Evolutionary conservation across 2,888 invertebrate genomes (phyloP), one percentile per base, ranked within the genome.

Genomic region (Xestobium rufovillosum): DNA sequence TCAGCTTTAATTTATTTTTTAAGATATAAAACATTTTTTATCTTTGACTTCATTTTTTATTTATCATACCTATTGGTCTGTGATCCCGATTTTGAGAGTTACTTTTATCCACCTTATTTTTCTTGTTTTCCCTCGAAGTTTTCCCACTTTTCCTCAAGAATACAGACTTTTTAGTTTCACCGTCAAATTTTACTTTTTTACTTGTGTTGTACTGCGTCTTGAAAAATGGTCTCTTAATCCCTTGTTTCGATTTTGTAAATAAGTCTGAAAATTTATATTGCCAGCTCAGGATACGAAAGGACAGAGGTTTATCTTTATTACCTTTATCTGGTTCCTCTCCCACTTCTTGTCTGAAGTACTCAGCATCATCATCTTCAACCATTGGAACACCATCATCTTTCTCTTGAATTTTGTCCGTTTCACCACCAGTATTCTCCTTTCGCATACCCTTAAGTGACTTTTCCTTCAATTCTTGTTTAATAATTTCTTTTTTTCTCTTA

Each of bases 311-410:
- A n/a, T n/a, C n/a, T n/a, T n/a, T n/a, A n/a, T n/a, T n/a, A 81
- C 82, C 89, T 71, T 79, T 74, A 46, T 91, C 91, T 0, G 91
- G 92, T 55, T 86, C 87, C 50, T 81, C 80, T 17, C 92, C 92
- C 13, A 92, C 87, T 71, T 90, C 92, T 49, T 86, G 71, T 46
- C 80, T 72, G 62, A 85, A 92, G 68, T 91, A 91, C 44, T 82
- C 79, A 0, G 76, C 78, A 65, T 91, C 89, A 55, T 86, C 80
- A 36, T 84, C 84, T 1, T 71, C 71, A 17, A 70, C 45, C 11
- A 61, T 64, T 12, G 61, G 62, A 35, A 57, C 65, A 45, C 67
- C 70, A 10, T 71, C 70, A 19, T 74, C 68, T 47, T 67, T 66
- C 36, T 57, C 54, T 58, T 67, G 59, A n/a, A 66, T 43, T 10